phyloP scores from a whole-genome alignment of 2,888 invertebrate species.

The Leptopilina syphax region DNA sequence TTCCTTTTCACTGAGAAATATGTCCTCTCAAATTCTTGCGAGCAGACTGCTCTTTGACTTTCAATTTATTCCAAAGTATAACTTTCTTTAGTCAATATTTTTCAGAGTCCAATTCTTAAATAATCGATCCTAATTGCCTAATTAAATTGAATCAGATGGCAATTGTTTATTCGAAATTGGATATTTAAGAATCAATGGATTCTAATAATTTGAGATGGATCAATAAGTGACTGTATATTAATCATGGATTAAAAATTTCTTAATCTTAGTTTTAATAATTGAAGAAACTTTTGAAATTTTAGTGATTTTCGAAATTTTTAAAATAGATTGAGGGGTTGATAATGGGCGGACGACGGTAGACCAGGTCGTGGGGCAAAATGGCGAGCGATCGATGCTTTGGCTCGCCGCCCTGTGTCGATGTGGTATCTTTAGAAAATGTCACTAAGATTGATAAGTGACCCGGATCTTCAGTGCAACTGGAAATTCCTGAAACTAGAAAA shows the following conservation, averaged over 20 bases:
- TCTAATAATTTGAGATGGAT: background rate
- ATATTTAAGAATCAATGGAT: too few species aligned
- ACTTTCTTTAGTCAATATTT: background rate
- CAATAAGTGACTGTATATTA: background rate
- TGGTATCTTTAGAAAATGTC: background rate
- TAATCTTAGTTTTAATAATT: too few species aligned
- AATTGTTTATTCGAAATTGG: too few species aligned
- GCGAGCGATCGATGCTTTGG: conserved; percentile 69
- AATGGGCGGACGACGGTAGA: conserved; percentile 52
- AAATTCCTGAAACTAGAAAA: background rate
- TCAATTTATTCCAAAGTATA: background rate
- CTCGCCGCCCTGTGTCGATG: conserved; percentile 56
- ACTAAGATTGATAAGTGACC: background rate
- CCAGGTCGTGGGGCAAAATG: conserved; percentile 67
- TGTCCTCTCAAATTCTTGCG: conserved; percentile 44
- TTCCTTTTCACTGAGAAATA: conserved; percentile 12
- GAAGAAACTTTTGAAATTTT: too few species aligned
- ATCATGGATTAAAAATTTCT: background rate
- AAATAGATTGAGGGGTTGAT: background rate
- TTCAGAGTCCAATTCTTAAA: too few species aligned
- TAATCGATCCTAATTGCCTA: too few species aligned
- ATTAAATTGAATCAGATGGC: too few species aligned
- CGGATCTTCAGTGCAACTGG: background rate
- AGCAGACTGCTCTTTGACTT: background rate
- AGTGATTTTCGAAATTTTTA: too few species aligned